Conservation (phyloP, 2,113 vertebrate genomes). For the Galeopterus variegatus region DNA sequence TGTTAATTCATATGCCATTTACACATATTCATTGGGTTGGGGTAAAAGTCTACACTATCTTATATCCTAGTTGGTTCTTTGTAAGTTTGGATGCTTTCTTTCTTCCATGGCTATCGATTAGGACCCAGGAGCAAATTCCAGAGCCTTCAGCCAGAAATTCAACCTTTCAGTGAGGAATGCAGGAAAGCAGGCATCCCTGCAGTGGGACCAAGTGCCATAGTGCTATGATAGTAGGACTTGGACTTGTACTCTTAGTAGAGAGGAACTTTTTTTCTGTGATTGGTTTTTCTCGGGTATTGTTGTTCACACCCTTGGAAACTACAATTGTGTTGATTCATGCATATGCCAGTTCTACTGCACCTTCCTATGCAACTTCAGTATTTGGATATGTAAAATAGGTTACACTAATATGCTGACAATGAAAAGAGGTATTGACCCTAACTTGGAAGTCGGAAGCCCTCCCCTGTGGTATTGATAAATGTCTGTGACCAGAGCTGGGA, state of each 20-base stretch:
- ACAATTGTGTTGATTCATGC: neutral
- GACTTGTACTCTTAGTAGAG: too few species aligned
- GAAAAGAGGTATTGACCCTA: neutral
- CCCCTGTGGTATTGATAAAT: neutral
- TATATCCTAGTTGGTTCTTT: neutral
- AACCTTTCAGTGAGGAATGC: neutral
- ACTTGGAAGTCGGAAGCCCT: neutral
- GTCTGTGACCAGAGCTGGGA: neutral
- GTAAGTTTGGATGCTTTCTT: neutral
- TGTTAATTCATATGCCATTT: neutral
- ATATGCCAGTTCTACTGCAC: neutral
- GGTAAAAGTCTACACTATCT: fast-evolving
- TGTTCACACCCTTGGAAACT: neutral
- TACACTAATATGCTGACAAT: neutral
- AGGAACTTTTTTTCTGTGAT: neutral
- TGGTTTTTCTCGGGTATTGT: neutral
- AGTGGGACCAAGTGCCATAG: neutral
- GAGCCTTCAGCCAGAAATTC: neutral
- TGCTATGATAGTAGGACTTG: neutral
- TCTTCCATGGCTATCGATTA: neutral
- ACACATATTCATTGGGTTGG: neutral
- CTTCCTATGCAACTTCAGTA: neutral
- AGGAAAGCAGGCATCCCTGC: fast-evolving
- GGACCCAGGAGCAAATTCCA: neutral
- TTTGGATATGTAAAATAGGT: neutral